phyloP scores from a whole-genome alignment of 92 coral and sea anemone species.

The Anthopleura xanthogrammica region DNA sequence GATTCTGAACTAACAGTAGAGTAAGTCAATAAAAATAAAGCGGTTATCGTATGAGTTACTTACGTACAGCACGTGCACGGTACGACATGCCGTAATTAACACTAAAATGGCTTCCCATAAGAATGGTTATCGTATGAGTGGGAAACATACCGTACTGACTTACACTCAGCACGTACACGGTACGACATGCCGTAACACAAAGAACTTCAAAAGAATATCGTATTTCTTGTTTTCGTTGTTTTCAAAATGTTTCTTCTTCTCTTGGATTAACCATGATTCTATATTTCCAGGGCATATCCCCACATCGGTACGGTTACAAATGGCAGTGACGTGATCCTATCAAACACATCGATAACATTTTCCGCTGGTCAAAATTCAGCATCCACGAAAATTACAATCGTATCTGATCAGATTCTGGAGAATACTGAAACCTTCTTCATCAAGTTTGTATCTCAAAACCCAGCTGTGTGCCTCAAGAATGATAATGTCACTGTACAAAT shows the following conservation, averaged over 20 bases:
- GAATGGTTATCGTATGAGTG: too few relatives aligned
- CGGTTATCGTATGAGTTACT: too few relatives aligned
- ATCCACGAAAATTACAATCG: neutral
- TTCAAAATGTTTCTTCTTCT: too few relatives aligned
- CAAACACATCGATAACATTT: neutral
- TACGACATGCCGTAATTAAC: too few relatives aligned
- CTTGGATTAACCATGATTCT: neutral
- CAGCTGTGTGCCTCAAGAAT: neutral
- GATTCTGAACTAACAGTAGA: neutral
- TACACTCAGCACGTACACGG: too few relatives aligned
- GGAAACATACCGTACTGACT: too few relatives aligned
- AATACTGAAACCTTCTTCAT: neutral
- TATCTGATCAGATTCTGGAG: neutral
- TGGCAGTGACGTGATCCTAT: neutral
- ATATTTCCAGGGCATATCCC: neutral
- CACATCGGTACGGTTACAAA: neutral
- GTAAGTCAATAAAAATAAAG: neutral
- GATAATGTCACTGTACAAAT: too few relatives aligned
- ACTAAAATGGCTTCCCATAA: too few relatives aligned
- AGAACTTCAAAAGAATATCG: too few relatives aligned
- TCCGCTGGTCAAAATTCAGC: neutral
- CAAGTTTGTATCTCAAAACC: neutral
- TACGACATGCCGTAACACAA: too few relatives aligned
- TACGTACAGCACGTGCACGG: too few relatives aligned
- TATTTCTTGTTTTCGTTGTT: too few relatives aligned